These are phyloP conservation scores for Gymnoscopelus microlampas DNA, from an alignment of 2,797 vertebrate genomes.

Conservation along the genomic window DNA sequence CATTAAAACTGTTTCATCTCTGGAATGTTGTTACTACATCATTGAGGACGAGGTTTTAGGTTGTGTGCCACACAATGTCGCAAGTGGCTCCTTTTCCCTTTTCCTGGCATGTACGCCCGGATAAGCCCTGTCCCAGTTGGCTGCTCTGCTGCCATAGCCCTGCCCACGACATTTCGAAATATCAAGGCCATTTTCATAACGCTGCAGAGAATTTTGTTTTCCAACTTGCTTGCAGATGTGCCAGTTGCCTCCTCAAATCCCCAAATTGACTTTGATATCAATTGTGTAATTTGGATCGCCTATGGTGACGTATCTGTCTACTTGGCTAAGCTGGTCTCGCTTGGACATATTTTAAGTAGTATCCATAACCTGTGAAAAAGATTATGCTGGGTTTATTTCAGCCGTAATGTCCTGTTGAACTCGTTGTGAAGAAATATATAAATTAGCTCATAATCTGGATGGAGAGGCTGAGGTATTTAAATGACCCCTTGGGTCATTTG, in stretches of 20 bases:
- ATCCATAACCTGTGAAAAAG: conserved; percentile 12
- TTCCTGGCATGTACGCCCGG: conserved; percentile 23
- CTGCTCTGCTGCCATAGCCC: conserved; percentile 18
- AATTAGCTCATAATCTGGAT: conserved; percentile 27
- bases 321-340: conserved; percentile 34
- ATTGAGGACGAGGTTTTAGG: not conserved
- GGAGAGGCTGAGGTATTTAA: conserved; percentile 19
- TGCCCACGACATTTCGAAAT: conserved; percentile 25
- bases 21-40: no score
- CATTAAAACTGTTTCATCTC: no score
- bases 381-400: conserved; percentile 11
- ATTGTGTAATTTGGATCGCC: conserved; percentile 7
- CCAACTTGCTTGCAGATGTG: conserved; percentile 13
- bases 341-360: conserved; percentile 33
- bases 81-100: conserved; percentile 20
- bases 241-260: conserved; percentile 31
- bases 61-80: conserved; percentile 15
- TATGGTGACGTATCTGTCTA: conserved; percentile 23
- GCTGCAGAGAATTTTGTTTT: conserved; percentile 1
- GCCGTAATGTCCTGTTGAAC: conserved; percentile 18
- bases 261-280: conserved; percentile 11
- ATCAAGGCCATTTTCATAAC: conserved; percentile 10
- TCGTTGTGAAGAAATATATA: conserved; percentile 13
- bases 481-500: conserved; percentile 4
- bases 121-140: conserved; percentile 17